These are phyloP conservation scores for Dufourea novaeangliae DNA, from an alignment of 1,140 invertebrate species.

Conservation along the genomic window DNA sequence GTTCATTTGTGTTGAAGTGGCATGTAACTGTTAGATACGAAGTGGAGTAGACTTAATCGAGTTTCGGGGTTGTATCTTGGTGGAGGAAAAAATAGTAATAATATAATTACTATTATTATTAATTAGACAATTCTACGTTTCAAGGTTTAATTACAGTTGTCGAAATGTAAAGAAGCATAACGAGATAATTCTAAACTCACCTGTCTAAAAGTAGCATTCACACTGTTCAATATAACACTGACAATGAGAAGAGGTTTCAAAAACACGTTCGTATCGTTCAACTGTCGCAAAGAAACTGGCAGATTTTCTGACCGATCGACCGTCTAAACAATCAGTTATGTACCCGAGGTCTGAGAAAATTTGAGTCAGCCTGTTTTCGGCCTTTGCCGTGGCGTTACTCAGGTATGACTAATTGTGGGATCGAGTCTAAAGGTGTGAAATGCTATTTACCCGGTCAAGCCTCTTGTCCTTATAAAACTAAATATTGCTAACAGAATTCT, in stretches of 20 bases:
- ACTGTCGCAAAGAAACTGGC: not conserved
- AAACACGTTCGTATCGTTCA: not conserved
- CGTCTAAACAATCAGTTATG: not conserved
- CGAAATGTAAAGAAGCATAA: too few species aligned
- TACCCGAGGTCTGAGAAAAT: not conserved
- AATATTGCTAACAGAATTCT: not conserved
- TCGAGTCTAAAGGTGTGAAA: constrained; percentile 7
- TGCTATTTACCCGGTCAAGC: not conserved
- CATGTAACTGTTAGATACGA: too few species aligned
- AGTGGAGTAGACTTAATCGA: too few species aligned
- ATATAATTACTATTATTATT: too few species aligned
- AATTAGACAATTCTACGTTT: too few species aligned
- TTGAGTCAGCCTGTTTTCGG: constrained; percentile 41
- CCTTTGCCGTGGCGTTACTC: constrained; percentile 4
- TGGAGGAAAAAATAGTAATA: too few species aligned
- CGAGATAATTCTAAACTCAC: not conserved
- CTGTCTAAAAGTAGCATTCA: too few species aligned
- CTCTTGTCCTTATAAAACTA: not conserved
- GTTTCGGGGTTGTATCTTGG: too few species aligned
- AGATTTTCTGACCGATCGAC: not conserved
- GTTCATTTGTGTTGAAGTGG: too few species aligned
- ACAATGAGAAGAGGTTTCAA: not conserved
- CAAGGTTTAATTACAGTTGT: too few species aligned
- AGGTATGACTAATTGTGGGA: constrained; percentile 11
- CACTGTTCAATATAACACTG: not conserved